Conservation (phyloP, 2,113 vertebrate genomes). For the Festucalex cinctus region DNA sequence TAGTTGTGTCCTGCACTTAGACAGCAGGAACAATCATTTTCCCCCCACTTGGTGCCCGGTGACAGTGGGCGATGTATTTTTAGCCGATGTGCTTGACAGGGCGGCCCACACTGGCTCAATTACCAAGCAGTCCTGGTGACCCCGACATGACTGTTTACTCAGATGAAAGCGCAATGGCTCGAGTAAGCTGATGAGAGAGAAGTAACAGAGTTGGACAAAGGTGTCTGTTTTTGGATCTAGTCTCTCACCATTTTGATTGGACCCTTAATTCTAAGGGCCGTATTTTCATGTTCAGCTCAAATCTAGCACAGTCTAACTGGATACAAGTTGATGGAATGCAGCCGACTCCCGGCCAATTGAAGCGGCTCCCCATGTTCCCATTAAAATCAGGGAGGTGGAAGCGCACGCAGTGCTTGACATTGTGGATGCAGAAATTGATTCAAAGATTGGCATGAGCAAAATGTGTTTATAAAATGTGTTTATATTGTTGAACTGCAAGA, state of each 20-base stretch:
- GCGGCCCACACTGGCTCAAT: slow-evolving; percentile 81
- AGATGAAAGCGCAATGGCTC: slow-evolving; percentile 78
- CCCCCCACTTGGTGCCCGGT: slow-evolving; percentile 80
- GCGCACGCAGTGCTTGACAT: no score
- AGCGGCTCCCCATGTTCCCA: no score
- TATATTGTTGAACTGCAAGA: no score
- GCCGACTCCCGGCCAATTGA: no score
- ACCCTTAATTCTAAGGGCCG: slow-evolving; percentile 24
- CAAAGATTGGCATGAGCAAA: no score
- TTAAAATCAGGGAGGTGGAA: no score
- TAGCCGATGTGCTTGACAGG: slow-evolving; percentile 79
- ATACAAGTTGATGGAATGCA: no score
- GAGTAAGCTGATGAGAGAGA: slow-evolving; percentile 74
- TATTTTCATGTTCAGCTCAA: no score
- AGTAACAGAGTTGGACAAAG: slow-evolving; percentile 74
- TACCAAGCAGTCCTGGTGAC: slow-evolving; percentile 83
- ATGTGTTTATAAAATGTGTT: no score
- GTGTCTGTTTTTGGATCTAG: slow-evolving; percentile 56
- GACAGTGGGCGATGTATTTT: slow-evolving; percentile 87
- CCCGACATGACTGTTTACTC: slow-evolving; percentile 81
- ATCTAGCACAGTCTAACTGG: no score
- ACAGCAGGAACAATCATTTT: slow-evolving; percentile 81
- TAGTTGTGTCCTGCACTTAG: slow-evolving; percentile 75
- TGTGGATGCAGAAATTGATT: no score
- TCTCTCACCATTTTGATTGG: slow-evolving; percentile 7